Base-by-base conservation (phyloP, 2,888 invertebrate species). In the Protonemura montana region DNA sequence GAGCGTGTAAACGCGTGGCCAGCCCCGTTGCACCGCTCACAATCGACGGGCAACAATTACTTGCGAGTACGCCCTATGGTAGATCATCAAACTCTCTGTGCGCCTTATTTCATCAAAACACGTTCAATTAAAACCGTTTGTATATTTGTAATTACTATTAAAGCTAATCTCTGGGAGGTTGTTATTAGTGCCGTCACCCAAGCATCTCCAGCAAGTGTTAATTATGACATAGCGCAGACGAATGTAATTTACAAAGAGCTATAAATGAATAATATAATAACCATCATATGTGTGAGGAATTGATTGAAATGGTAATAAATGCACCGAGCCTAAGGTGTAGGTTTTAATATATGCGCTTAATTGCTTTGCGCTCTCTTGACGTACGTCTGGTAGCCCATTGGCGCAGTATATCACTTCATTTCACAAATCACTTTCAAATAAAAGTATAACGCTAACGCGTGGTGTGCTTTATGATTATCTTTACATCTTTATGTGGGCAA, bases 391-490 rank as follows among this genome's bases (percentile, higher is more conserved):
- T 59, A 59, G 59, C 59, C 41, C 59, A 59, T 59, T 59, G 59
- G 59, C 59, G 21, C 59, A 59, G 59, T 59, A 13, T 59, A 59
- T 59, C 1, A 59, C 59, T 59, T 59, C 21, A 59, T 59, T 59
- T 59, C 59, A 59, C 59, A 59, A 59, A 59, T 59, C 59, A 21
- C 59, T 59, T 59, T 3, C 59, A 59, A 59, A 59, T 59, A 59
- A 59, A 59, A 59, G 59, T 59, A 59, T 59, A 59, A 59, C 59
- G 13, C 7, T 59, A 59, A 2, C 3, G 59, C 59, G 59, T 59
- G 59, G 59, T 59, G 59, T 59, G 28, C 78, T 78, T 78, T 28
- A 78, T 26, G 78, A 78, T 78, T 78, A 78, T 78, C 78, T 78
- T 0, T 13, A 25, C 28, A 78, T 78, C 2, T 27, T 78, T 78